Percentiles rank a stretch among this genome's conserved stretches.
Evolutionary conservation across 2,797 vertebrate genomes (phyloP).

Genomic region (Pagetopsis macropterus): DNA sequence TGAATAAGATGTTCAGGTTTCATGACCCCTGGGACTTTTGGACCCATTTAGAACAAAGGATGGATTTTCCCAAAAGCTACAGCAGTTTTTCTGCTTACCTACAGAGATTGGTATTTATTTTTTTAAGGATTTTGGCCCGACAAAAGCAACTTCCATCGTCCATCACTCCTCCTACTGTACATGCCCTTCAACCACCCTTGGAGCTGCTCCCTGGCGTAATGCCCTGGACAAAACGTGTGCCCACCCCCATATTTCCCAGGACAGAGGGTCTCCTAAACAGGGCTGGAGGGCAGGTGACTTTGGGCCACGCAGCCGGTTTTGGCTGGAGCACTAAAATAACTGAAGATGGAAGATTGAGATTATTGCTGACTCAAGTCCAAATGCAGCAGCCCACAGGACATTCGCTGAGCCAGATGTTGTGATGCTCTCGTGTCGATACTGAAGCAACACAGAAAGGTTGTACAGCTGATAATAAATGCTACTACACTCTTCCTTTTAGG

Average conservation of each 20-base stretch:
- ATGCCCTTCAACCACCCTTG: slow-evolving; percentile 62
- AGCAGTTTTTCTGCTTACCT: background rate
- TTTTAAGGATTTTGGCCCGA: slow-evolving; percentile 3
- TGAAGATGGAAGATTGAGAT: slow-evolving; percentile 37
- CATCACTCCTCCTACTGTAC: slow-evolving; percentile 3
- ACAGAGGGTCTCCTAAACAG: slow-evolving; percentile 11
- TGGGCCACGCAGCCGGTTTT: slow-evolving; percentile 48
- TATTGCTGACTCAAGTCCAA: slow-evolving; percentile 58
- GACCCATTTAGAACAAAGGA: slow-evolving; percentile 12
- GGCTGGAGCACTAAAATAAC: slow-evolving; percentile 35
- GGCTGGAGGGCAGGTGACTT: slow-evolving; percentile 67
- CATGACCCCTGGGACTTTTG: slow-evolving; percentile 9
- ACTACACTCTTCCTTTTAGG: slow-evolving; percentile 1
- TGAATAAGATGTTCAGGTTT: slow-evolving; percentile 34
- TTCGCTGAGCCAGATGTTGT: slow-evolving; percentile 54
- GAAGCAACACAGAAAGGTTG: slow-evolving; percentile 29
- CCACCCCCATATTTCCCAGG: slow-evolving; percentile 47
- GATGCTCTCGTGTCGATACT: slow-evolving; percentile 23
- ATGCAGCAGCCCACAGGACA: slow-evolving; percentile 42
- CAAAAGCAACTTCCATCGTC: slow-evolving; percentile 5
- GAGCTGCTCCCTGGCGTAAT: slow-evolving; percentile 39
- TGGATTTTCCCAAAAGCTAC: slow-evolving; percentile 1
- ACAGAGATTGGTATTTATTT: background rate
- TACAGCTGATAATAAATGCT: slow-evolving; percentile 19
- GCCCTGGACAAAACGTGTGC: slow-evolving; percentile 20